phyloP scores from a whole-genome alignment of 2,113 vertebrate species.

The Pelobates fuscus region DNA sequence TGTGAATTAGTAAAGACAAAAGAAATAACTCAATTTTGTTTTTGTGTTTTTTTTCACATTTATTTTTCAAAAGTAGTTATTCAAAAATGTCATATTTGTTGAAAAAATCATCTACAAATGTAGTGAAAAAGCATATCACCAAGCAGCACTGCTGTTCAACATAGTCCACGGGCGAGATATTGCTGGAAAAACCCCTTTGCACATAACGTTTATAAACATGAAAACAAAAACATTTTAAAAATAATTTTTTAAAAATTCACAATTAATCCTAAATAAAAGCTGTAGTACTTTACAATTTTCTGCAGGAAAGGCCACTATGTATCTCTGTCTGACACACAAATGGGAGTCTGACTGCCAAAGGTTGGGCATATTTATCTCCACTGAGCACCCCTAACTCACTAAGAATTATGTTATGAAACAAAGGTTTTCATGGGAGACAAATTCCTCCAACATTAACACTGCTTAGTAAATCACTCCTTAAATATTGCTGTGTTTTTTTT shows the following conservation, averaged over 20 bases:
- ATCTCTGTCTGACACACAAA: background rate
- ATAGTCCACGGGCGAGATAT: background rate
- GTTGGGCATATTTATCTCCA: no score
- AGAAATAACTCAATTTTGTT: no score
- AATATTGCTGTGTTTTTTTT: no score
- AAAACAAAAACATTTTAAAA: background rate
- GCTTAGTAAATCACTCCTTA: no score
- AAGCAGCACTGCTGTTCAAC: background rate
- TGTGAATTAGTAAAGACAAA: no score
- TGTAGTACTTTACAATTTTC: no score
- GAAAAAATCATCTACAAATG: constrained; percentile 24
- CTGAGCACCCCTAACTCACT: no score
- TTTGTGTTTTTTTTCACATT: constrained; percentile 14
- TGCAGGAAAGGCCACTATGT: background rate
- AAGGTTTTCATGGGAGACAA: no score
- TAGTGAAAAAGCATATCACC: background rate
- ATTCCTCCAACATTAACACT: no score
- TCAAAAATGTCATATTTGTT: constrained; percentile 7
- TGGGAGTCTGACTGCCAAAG: background rate
- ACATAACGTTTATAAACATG: background rate
- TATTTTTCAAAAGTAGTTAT: constrained; percentile 25
- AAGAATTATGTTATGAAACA: no score
- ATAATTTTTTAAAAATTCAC: background rate
- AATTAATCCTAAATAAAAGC: background rate
- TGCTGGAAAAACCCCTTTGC: background rate